phyloP scores from a whole-genome alignment of 2,888 invertebrate species.

The Zootermopsis nevadensis region DNA sequence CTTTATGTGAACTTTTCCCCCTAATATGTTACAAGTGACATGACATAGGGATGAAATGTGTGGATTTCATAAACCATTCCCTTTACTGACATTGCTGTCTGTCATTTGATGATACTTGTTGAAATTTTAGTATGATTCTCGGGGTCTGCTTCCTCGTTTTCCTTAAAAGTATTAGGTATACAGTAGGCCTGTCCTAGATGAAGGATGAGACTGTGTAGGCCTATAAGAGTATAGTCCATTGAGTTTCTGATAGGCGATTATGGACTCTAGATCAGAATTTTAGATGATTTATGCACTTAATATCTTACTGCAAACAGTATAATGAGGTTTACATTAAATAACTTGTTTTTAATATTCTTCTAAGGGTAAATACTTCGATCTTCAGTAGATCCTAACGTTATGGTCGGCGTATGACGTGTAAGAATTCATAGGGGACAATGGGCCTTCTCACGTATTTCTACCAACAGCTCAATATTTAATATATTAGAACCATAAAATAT shows the following conservation, averaged over 20 bases:
- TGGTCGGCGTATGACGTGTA: no score
- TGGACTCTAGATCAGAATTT: not conserved
- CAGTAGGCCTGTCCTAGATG: no score
- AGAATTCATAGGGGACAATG: no score
- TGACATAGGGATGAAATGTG: not conserved
- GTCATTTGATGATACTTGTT: slow-evolving; percentile 2
- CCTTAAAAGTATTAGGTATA: not conserved
- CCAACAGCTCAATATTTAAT: no score
- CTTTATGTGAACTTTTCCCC: not conserved
- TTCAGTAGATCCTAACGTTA: no score
- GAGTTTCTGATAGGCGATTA: not conserved
- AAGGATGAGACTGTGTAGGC: not conserved
- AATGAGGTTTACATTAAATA: not conserved
- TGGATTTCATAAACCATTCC: slow-evolving; percentile 11
- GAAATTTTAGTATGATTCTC: not conserved
- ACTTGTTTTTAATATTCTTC: not conserved
- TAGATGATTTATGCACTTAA: not conserved
- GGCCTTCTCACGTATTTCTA: no score
- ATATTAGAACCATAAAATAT: no score
- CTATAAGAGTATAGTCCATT: not conserved
- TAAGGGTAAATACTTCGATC: not conserved
- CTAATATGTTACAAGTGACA: not conserved
- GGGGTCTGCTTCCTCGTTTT: not conserved
- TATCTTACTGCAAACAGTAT: not conserved
- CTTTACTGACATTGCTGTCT: not conserved